These are phyloP conservation scores for Tympanoctomys barrerae DNA, from an alignment of 2,797 vertebrate species.

Conservation along the genomic window DNA sequence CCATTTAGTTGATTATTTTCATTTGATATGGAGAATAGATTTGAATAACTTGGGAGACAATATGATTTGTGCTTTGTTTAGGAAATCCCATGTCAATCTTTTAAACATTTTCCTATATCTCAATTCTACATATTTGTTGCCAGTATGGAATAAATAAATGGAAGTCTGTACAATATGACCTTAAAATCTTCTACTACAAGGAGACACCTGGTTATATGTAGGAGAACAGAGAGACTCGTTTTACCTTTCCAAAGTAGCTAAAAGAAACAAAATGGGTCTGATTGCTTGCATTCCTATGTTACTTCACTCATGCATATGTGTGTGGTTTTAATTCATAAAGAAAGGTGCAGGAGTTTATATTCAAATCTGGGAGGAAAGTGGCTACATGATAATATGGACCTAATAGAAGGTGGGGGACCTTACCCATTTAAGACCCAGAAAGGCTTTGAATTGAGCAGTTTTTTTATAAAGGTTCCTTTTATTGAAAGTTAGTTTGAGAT, in stretches of 20 bases:
- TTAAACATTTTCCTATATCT: conserved; percentile 38
- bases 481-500: not conserved
- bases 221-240: not conserved
- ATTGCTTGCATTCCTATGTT: conserved; percentile 18
- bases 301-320: not conserved
- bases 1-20: conserved; percentile 73
- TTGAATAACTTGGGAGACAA: conserved; percentile 62
- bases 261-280: not conserved
- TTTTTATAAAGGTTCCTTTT: not conserved
- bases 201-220: not conserved
- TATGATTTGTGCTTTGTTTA: conserved; percentile 70
- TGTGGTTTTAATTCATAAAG: not conserved
- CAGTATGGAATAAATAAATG: conserved; percentile 55
- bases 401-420: rapidly evolving
- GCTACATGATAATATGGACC: not conserved
- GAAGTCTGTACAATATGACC: not conserved
- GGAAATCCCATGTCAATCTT: conserved; percentile 61
- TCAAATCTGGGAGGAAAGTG: not conserved
- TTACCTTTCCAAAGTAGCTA: conserved; percentile 14
- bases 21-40: conserved; percentile 49
- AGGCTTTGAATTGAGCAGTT: not conserved
- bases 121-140: conserved; percentile 44
- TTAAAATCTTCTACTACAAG: conserved; percentile 8
- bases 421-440: not conserved
- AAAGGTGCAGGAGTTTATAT: not conserved